Evolutionary conservation across 1,140 invertebrate genomes (phyloP), one percentile per base, ranked within the genome.

Genomic region (Pseudomyrmex sp.): DNA sequence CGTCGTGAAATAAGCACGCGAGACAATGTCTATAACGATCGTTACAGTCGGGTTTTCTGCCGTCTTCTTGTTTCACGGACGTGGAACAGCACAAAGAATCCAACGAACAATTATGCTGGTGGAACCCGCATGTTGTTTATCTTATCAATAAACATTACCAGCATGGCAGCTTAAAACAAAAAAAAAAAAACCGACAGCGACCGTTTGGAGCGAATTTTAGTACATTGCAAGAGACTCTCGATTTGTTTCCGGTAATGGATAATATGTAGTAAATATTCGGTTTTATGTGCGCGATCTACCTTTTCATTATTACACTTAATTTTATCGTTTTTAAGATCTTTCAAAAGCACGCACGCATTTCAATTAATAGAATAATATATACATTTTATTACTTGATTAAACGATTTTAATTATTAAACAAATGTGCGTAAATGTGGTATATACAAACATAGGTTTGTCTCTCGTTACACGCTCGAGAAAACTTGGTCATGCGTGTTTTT

Each of bases 91-190:
- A 90, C 85, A 90, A 88, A 87, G 80, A 87, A 85, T 90, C 68
- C 68, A 85, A 89, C 72, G 80, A 76, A 62, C 52, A 82, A 65
- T 84, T 83, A 91, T 90, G 89, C 90, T 90, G 90, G 89, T 83
- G 77, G 83, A 87, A 74, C 90, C 90, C 90, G 90, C 89, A 91
- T 91, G 59, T 85, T 46, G 48, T 4, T 56, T 91, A 91, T 91
- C 91, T 92, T 92, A 91, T 91, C 91, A 90, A 91, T 91, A 91
- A 85, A 91, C 91, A 91, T 92, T 90, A 91, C 91, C 91, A 91
- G 91, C 90, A 92, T 92, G 73, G 59, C 44, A 88, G 23, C 15
- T 86, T 61, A 63, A 68, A 56, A 26, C 2, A 26, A 26, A 26
- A 26, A 26, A 26, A 26, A 26, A 26, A 82, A n/a, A 35, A 26